phyloP scores from a whole-genome alignment of 2,797 vertebrate species.

The Neosilurus mollespiculum region DNA sequence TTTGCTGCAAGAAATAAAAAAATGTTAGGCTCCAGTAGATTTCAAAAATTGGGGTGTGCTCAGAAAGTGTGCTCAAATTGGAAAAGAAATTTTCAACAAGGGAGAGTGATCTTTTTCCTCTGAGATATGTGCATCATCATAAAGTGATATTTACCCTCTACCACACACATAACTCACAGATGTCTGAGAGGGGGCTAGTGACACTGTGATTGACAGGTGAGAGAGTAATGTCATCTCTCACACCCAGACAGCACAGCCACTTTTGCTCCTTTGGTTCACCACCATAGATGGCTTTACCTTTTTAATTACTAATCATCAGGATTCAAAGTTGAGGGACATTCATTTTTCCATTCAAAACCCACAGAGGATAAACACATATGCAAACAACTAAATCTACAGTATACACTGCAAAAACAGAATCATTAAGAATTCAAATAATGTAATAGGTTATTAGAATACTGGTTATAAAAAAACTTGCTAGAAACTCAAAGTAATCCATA shows the following conservation, averaged over 20 bases:
- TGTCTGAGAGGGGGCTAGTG: neutral
- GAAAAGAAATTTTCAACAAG: neutral
- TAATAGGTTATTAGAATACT: too few relatives aligned
- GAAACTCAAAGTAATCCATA: too few relatives aligned
- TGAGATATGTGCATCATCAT: neutral
- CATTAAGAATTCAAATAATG: too few relatives aligned
- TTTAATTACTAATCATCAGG: too few relatives aligned
- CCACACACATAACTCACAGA: neutral
- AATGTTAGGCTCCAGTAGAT: neutral
- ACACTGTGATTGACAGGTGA: neutral
- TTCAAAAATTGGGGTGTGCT: neutral
- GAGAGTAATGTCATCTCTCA: neutral
- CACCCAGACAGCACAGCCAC: too few relatives aligned
- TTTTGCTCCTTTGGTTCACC: neutral
- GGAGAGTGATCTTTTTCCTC: neutral
- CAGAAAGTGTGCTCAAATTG: neutral
- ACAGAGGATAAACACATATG: too few relatives aligned
- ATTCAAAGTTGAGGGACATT: neutral
- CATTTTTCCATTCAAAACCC: neutral
- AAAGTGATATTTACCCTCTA: neutral
- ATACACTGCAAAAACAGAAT: too few relatives aligned
- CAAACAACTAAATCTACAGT: too few relatives aligned
- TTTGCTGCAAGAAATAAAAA: neutral
- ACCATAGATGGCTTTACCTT: neutral
- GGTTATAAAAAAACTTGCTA: too few relatives aligned